Conservation (phyloP, 2,888 invertebrate species). For the Ctena decussata region DNA sequence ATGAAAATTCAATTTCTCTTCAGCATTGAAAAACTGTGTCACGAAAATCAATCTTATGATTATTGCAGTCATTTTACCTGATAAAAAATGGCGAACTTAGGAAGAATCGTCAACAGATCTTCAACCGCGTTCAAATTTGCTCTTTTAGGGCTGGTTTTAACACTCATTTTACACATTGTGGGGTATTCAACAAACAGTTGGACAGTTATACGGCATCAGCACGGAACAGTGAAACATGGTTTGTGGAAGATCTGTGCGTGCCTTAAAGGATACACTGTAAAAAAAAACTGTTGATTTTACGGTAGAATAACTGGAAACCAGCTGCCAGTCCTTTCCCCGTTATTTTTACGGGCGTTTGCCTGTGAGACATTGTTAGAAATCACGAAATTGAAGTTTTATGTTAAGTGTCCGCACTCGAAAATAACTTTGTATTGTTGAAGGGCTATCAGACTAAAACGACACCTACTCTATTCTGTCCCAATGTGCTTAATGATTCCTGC, state of each 20-base stretch:
- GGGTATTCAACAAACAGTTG: background rate
- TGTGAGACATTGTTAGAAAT: too few relatives aligned
- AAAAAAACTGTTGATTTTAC: background rate
- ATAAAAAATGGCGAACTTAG: background rate
- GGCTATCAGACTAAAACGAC: too few relatives aligned
- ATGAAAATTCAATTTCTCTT: too few relatives aligned
- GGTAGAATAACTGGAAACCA: too few relatives aligned
- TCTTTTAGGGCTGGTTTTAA: background rate
- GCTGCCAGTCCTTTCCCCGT: background rate
- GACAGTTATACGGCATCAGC: background rate
- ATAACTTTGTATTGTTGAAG: too few relatives aligned
- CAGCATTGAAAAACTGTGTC: too few relatives aligned
- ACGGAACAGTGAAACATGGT: background rate
- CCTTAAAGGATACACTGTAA: background rate
- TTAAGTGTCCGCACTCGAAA: too few relatives aligned
- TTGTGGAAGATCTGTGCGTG: background rate
- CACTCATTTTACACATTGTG: background rate
- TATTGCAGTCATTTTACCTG: background rate
- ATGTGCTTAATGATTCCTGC: too few relatives aligned
- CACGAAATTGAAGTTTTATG: too few relatives aligned
- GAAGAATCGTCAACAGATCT: background rate
- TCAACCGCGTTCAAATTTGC: background rate
- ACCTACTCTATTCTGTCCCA: too few relatives aligned
- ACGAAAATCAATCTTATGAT: background rate
- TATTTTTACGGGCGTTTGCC: too few relatives aligned